Percentiles rank a stretch among this genome's conserved stretches.
Evolutionary conservation across 2,888 invertebrate species (phyloP).

Genomic region (Vannuccia rotundouncinata): DNA sequence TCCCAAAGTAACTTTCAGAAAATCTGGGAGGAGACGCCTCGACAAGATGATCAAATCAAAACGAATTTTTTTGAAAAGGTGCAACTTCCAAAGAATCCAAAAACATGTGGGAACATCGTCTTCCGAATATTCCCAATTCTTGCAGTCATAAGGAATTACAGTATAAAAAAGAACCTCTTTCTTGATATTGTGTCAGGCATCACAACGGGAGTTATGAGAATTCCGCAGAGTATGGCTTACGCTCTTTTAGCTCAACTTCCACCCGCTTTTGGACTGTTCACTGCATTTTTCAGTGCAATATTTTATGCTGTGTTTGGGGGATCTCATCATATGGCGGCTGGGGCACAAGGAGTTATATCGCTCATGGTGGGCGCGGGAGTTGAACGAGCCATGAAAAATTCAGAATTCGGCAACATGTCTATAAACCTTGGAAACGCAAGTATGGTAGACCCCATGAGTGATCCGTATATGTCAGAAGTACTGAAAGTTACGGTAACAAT

Average conservation of each 20-base stretch:
- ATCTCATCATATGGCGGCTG: conserved; percentile 37
- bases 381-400: neutral
- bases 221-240: conserved; percentile 40
- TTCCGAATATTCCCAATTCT: conserved; percentile 32
- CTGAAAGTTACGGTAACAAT: conserved; percentile 33
- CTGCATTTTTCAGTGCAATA: conserved; percentile 37
- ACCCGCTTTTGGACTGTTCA: conserved; percentile 37
- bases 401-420: neutral
- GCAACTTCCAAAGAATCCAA: neutral
- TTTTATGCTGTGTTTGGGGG: conserved; percentile 37
- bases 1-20: conserved; percentile 35
- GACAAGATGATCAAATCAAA: neutral
- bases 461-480: neutral
- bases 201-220: conserved; percentile 37
- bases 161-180: conserved; percentile 28
- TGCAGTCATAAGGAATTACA: conserved; percentile 30
- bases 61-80: conserved; percentile 32
- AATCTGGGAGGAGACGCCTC: conserved; percentile 32
- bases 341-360: conserved; percentile 38
- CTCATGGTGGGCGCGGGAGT: conserved; percentile 35
- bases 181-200: conserved; percentile 35
- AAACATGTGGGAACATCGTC: conserved; percentile 17
- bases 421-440: neutral
- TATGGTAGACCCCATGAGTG: neutral
- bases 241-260: conserved; percentile 36